Conservation (phyloP, 2,113 vertebrate genomes). For the Toxotes jaculatrix region DNA sequence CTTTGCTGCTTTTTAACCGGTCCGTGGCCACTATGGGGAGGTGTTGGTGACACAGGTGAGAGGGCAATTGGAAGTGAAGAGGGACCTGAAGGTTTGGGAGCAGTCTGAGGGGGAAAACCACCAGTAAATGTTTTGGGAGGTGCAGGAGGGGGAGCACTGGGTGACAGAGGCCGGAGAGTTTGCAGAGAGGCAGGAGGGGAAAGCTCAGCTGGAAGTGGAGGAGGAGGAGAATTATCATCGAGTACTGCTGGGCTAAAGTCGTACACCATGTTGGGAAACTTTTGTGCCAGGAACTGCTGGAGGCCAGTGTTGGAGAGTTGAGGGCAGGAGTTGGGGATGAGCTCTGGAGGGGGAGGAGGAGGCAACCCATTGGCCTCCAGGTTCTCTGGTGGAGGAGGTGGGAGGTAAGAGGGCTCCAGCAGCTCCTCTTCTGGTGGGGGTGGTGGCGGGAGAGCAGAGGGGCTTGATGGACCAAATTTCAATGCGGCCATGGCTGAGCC, state of each 20-base stretch:
- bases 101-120: conserved; percentile 82
- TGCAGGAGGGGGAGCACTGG: conserved; percentile 81
- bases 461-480: conserved; percentile 83
- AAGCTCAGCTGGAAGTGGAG: conserved; percentile 72
- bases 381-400: conserved; percentile 67
- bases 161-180: conserved; percentile 61
- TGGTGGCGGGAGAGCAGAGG: conserved; percentile 80
- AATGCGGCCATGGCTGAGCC: conserved; percentile 89
- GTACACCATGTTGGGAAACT: conserved; percentile 89
- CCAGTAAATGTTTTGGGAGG: conserved; percentile 87
- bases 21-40: conserved; percentile 39
- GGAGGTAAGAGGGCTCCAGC: conserved; percentile 60
- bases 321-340: conserved; percentile 1
- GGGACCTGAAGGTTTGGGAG: conserved; percentile 81
- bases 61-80: conserved; percentile 76
- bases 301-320: conserved; percentile 79
- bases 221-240: conserved; percentile 49
- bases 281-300: conserved; percentile 85
- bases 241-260: conserved; percentile 53
- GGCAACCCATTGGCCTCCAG: conserved; percentile 72
- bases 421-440: conserved; percentile 77
- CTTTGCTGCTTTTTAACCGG: conserved; percentile 88
- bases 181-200: conserved; percentile 73
- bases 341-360: conserved; percentile 65
- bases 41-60: conserved; percentile 67